Base-by-base conservation (phyloP, 2,888 invertebrate species). In the Pediacus dermestoides region DNA sequence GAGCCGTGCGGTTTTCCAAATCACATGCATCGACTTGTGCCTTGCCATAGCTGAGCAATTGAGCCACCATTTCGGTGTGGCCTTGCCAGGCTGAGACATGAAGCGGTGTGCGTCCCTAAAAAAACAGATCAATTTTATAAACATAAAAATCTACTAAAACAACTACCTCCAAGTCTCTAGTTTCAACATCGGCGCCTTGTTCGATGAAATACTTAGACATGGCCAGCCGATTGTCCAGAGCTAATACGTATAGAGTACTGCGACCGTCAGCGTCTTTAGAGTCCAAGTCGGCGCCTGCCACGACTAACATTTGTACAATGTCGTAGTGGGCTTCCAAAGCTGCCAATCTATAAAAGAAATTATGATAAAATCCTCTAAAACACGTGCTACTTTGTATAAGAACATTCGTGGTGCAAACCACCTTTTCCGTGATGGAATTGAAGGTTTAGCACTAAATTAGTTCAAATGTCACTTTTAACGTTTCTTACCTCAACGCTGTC, bases 71-170 rank as follows among this genome's bases (percentile, higher is more conserved):
- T 48, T 93, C 91, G 0, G 83, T 80, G 62, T 96, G 94, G 0
- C 94, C 95, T 64, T 95, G 94, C 91, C 92, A 92, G 7, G 91
- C 81, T 2, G 89, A 87, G 1, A 92, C 92, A 64, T 92, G 92
- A 7, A 93, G 70, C 0, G 92, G 88, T 0, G 92, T 91, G 21
- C 92, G 80, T 11, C 91, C 92, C 81, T 83, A 61, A 0, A 11
- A 9, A 31, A 40, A 32, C 23, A 16, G 12, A 18, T 18, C 16
- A 11, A 8, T 25, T 4, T 8, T 4, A 25, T 25, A 40, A 14
- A 31, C n/a, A 7, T 34, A 36, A 37, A 34, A 23, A 23, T 9
- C 23, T 23, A 3, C 3, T 23, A 9, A 23, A n/a, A 23, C n/a
- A 18, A 18, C 4, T 42, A 80, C 82, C 74, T 95, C 94, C 3